These are phyloP conservation scores for Catharus minimus DNA, from an alignment of 2,113 vertebrate species.

Conservation along the genomic window DNA sequence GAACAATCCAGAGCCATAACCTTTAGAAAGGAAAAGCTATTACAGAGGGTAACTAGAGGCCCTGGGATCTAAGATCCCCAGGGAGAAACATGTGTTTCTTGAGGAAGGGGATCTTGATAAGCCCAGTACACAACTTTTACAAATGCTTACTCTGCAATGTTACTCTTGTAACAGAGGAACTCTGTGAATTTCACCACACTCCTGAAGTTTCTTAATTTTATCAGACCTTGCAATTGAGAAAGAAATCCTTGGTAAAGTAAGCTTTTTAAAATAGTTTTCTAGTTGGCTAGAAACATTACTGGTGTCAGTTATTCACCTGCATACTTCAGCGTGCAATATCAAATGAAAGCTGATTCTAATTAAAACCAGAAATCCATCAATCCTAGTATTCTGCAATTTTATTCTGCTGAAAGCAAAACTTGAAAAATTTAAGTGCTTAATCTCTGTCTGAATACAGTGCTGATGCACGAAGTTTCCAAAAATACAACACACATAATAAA, in stretches of 20 bases:
- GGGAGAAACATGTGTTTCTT: neutral
- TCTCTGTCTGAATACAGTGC: neutral
- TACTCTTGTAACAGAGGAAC: neutral
- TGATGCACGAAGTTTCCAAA: conserved; percentile 30
- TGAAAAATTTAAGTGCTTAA: neutral
- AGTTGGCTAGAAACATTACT: neutral
- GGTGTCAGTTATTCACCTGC: neutral
- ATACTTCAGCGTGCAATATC: neutral
- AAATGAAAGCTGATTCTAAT: conserved; percentile 17
- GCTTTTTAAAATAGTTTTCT: neutral
- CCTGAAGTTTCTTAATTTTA: neutral
- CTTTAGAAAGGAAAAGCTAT: neutral
- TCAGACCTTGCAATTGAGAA: neutral
- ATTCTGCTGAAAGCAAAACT: conserved; percentile 12
- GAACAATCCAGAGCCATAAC: neutral
- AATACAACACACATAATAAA: conserved; percentile 29
- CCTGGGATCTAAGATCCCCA: neutral
- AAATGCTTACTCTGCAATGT: neutral
- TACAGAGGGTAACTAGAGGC: neutral
- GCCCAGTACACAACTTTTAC: neutral
- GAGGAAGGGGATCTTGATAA: fast-evolving
- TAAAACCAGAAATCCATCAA: conserved; percentile 18
- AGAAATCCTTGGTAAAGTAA: neutral
- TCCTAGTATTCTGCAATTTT: neutral
- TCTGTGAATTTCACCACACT: neutral